Percentiles rank a stretch among this genome's conserved stretches.
Evolutionary conservation across 2,113 vertebrate species (phyloP).

Genomic region (Solea senegalensis): DNA sequence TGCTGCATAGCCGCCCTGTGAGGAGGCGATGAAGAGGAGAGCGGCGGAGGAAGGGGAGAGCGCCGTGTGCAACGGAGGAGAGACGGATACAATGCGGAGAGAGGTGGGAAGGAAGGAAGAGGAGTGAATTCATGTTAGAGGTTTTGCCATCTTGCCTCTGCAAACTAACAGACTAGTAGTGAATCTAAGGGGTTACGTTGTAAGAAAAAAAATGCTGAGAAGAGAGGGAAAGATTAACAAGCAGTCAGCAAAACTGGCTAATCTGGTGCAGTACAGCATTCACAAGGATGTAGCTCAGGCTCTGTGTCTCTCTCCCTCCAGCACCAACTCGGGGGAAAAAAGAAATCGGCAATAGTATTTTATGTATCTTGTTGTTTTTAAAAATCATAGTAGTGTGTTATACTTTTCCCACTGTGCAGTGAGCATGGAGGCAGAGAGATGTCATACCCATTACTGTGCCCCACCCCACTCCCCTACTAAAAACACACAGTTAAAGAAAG

Average conservation of each 20-base stretch:
- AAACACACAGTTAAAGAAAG: conserved; percentile 74
- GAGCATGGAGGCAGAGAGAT: conserved; percentile 75
- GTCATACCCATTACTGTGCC: conserved; percentile 59
- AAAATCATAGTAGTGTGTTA: conserved; percentile 5
- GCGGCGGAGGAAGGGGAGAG: conserved; percentile 18
- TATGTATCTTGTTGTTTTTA: conserved; percentile 16
- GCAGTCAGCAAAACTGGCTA: conserved; percentile 79
- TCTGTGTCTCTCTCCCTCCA: conserved; percentile 78
- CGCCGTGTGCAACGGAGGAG: conserved; percentile 2
- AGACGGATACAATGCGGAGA: conserved; percentile 4
- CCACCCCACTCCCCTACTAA: conserved; percentile 61
- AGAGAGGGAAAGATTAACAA: conserved; percentile 76
- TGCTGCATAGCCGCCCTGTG: conserved; percentile 96
- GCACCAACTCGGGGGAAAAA: conserved; percentile 52
- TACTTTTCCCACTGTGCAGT: conserved; percentile 21
- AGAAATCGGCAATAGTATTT: neutral
- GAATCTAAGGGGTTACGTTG: conserved; percentile 71
- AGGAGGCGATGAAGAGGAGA: conserved; percentile 55
- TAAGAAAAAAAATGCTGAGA: conserved; percentile 72
- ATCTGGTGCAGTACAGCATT: conserved; percentile 81
- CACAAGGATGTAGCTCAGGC: conserved; percentile 77
- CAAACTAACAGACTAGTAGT: conserved; percentile 40
- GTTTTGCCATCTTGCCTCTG: conserved; percentile 6
- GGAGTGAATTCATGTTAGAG: conserved; percentile 39
- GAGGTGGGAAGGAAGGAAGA: conserved; percentile 19